Base-by-base conservation (phyloP, 30 jellyfish, hydroid and myxozoan species). In the Catostylus mosaicus region DNA sequence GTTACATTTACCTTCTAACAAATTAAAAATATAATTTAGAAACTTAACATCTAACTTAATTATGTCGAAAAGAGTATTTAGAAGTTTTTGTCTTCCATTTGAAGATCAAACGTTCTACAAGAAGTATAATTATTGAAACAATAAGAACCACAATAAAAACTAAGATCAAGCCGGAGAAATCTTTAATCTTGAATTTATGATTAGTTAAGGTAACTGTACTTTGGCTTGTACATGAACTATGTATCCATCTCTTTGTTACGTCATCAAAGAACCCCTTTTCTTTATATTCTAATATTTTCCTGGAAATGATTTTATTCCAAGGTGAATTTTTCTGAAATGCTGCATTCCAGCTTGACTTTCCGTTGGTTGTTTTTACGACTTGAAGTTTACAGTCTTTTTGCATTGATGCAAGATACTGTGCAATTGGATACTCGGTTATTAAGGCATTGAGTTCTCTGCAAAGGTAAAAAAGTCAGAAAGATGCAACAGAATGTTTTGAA, bases 251-350 rank as follows among this genome's bases (percentile, higher is more conserved):
- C 48, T 52, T 33, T 32, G 31, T 30, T 11, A 24, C 45, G 19
- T 36, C 24, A 22, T 7, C 64, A 27, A 52, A 16, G 20, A 75
- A 50, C 18, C 75, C 75, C 35, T n/a, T 57, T 32, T 75, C 86
- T 35, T 57, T 75, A 63, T 51, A 57, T 23, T 75, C 76, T 26
- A 75, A 46, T 8, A 75, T 22, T 35, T 54, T 75, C 75, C 32
- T 56, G 27, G 86, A 75, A 22, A 43, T 43, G 54, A 6, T 43
- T 9, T 16, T n/a, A 20, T 61, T 61, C 74, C 74, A 61, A 3
- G 74, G 22, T 22, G 74, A 61, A 26, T 35, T 16, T 4, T 35
- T 32, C 36, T 61, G 74, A 26, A 61, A 61, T n/a, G 74, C 74
- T 32, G 0, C 74, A 29, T 61, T 61, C 74, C 74, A 61, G 46